Base-by-base conservation (phyloP, 2,888 invertebrate species). In the Conops quadrifasciatus region DNA sequence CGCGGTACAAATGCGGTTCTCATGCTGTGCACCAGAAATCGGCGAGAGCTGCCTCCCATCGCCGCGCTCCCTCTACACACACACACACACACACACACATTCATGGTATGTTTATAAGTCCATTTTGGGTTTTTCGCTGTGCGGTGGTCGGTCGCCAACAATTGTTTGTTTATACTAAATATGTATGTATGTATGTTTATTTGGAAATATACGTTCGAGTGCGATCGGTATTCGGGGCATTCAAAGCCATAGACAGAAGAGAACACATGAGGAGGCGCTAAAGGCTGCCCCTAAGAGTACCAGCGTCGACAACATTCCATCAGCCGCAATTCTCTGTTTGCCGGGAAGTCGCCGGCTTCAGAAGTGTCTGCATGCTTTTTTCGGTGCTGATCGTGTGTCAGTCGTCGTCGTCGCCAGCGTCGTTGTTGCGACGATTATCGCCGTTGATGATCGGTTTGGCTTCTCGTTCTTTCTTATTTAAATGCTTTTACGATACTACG, bases 121-220 rank as follows among this genome's bases (percentile, higher is more conserved):
- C 36, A 4, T 36, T 36, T 36, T 7, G 9, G 4, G 36, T 36
- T 4, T 36, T 36, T 36, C 36, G 5, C 36, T 36, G 36, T 36
- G 36, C 36, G 9, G 9, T 36, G 9, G 36, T 36, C 36, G 36
- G 36, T 49, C 24, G 47, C 58, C 58, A 58, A 67, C 58, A 67
- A 58, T 30, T 60, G 68, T 68, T 68, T 68, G 62, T 68, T 68
- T 68, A 68, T 68, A n/a, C n/a, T n/a, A 68, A 68, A 68, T 68
- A 67, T 59, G 30, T 11, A 63, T 24, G 5, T n/a, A n/a, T n/a
- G n/a, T n/a, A n/a, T 45, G 36, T 68, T 68, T 68, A 62, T 62
- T 62, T 68, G 60, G 62, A 60, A 68, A 68, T 68, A 36, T 62
- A 62, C 19, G 11, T 36, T 30, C 30, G 30, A 53, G 53, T 51